Evolutionary conservation across 2,797 vertebrate species (phyloP), one percentile per base, ranked within the genome.

Genomic region (Hoplostethus atlanticus): DNA sequence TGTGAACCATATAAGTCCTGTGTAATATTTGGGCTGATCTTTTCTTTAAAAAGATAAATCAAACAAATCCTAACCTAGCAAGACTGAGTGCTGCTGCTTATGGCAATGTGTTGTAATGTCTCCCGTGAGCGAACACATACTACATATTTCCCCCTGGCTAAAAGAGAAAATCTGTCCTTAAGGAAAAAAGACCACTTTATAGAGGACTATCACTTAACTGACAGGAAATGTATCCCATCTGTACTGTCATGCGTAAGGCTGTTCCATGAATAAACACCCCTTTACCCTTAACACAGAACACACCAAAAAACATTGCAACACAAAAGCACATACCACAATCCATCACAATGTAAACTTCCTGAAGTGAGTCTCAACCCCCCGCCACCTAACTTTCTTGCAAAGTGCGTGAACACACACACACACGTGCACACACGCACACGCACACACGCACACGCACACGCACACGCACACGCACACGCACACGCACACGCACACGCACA

Each of bases 171-270:
- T 40, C 36, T 66, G 56, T 51, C 60, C 7, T 28, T 11, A n/a
- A 48, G 60, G 50, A 30, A 30, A 28, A 58, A 71, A 55, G 34
- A 74, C 38, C 66, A 51, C 64, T 61, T 63, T 58, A 47, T 68
- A 28, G 57, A 85, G 77, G 54, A 62, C 36, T 72, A 75, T 91
- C 79, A 73, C 59, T 82, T 77, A 73, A 74, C 76, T 56, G 72
- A 71, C 85, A 90, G 90, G 87, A 91, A 94, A 93, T 55, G 2
- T 80, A 47, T n/a, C 89, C 78, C 89, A 91, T 93, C 85, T 94
- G 92, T 48, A 67, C 67, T 67, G 73, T 89, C 87, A 68, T 17
- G 46, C 65, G 59, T 73, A 69, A 64, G 56, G 38, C 5, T 15
- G 1, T 21, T 9, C 71, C 44, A 73, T 28, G 0, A 64, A 74